Conservation (phyloP, 2,888 invertebrate species). For the Apamea anceps region DNA sequence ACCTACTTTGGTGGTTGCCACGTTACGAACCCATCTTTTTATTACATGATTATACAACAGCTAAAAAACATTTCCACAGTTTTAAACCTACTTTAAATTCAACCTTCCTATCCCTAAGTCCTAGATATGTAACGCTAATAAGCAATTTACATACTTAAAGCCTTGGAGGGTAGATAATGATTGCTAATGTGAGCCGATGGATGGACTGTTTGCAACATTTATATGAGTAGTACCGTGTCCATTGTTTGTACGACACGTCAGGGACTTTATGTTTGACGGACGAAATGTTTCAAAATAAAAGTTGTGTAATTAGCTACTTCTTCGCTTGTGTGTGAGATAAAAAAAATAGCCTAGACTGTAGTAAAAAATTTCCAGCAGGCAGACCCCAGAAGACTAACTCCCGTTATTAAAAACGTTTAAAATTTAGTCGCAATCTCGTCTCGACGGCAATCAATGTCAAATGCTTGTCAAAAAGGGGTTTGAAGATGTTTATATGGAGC, state of each 20-base stretch:
- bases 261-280: not conserved
- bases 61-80: not conserved
- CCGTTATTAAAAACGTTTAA: not conserved
- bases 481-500: too few relatives aligned
- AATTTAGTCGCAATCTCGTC: not conserved
- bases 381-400: not conserved
- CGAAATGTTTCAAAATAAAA: not conserved
- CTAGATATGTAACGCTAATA: conserved; percentile 22
- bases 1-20: not conserved
- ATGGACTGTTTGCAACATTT: conserved; percentile 47
- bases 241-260: conserved; percentile 39
- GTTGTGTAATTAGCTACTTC: not conserved
- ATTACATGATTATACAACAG: too few relatives aligned
- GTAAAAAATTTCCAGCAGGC: not conserved
- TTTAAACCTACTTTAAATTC: conserved; percentile 5
- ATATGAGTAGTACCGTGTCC: conserved; percentile 32
- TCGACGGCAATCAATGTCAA: not conserved
- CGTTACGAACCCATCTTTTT: not conserved
- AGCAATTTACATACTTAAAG: conserved; percentile 55
- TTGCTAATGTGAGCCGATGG: conserved; percentile 44
- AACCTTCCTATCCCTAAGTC: not conserved
- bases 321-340: not conserved
- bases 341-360: not conserved
- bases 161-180: conserved; percentile 46
- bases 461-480: too few relatives aligned